Evolutionary conservation across 1,140 invertebrate species (phyloP), one percentile per base, ranked within the genome.

Genomic region (Hesperophylax magnus): DNA sequence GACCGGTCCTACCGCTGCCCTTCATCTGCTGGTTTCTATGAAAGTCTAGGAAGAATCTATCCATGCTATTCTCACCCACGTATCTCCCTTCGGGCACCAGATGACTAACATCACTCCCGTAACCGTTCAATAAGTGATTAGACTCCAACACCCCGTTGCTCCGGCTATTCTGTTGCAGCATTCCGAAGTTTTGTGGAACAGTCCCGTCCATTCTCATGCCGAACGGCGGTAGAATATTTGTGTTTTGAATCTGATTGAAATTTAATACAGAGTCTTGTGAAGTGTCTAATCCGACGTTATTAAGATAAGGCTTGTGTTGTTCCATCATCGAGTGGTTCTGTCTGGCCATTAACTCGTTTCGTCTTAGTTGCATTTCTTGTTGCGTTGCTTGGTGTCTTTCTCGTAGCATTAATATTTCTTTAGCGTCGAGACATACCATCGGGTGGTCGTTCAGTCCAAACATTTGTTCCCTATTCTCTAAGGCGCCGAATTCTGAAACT

Each of bases 11-110:
- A 82, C 14, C 82, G 79, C 20, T 77, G 27, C 58, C 78, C 76
- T 88, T 85, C 86, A 90, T 86, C 86, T 91, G 90, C 61, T 90
- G 88, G 82, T 90, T 89, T 85, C 91, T 91, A 85, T 90, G 89
- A 87, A 92, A 92, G 86, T 92, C 91, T 61, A 88, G 90, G 86
- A 92, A 92, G 86, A 92, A 92, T 83, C 92, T 92, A 77, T 91
- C 90, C 91, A 92, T 92, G 20, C 83, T 84, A 78, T 89, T 90
- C 80, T 91, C 89, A 0, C 88, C 88, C 14, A 89, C 84, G 67
- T 90, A 90, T 54, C 89, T 86, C 15, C 63, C 63, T n/a, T 76
- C 72, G 17, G 24, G 22, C 18, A 22, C 56, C 20, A 54, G n/a
- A 18, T 27, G n/a, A 11, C 22, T 34, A 14, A 56, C 52, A 3